Base-by-base conservation (phyloP, 2,113 vertebrate species). In the Bothrops jararaca region DNA sequence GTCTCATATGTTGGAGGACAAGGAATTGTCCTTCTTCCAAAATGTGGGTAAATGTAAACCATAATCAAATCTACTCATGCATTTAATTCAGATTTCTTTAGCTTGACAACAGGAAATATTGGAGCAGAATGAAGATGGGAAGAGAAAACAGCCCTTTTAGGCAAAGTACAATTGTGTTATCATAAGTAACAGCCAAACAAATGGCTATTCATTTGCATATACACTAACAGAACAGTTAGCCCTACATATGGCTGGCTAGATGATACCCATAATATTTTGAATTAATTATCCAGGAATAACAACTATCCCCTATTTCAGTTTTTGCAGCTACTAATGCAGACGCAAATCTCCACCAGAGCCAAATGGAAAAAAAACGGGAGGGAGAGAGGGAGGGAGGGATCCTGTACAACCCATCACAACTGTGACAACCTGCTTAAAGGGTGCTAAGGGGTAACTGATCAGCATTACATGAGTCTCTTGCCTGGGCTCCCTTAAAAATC, bases 391-490 rank as follows among this genome's bases (percentile, higher is more conserved):
- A 54, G 10, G 54, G 8, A 64, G 18, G 74, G 23, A 80, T 80
- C 34, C 1, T 42, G 26, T 53, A 7, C 34, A 53, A 29, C 80
- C 56, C n/a, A 53, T 86, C 80, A 50, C 23, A 34, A 23, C 18
- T 29, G 15, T 93, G 89, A 93, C 92, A 93, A 26, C 45, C 89
- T 45, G 80, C 80, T 90, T 90, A 86, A 90, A 93, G 89, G 56
- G 34, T 86, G 92, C 48, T 86, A 90, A 93, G 92, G 56, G 92
- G 89, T 93, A 93, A 90, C 89, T 89, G 60, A 93, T 90, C 92
- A 86, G 92, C 89, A 54, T 86, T 86, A 42, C 56, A 57, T 93
- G 89, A 86, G 57, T 48, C 29, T 52, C 88, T 58, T 42, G 56
- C 56, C 50, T 64, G 18, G 50, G 4, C 54, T 48, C 54, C 69